Evolutionary conservation across 2,888 invertebrate species (phyloP), one percentile per base, ranked within the genome.

Genomic region (Protonemura montana): DNA sequence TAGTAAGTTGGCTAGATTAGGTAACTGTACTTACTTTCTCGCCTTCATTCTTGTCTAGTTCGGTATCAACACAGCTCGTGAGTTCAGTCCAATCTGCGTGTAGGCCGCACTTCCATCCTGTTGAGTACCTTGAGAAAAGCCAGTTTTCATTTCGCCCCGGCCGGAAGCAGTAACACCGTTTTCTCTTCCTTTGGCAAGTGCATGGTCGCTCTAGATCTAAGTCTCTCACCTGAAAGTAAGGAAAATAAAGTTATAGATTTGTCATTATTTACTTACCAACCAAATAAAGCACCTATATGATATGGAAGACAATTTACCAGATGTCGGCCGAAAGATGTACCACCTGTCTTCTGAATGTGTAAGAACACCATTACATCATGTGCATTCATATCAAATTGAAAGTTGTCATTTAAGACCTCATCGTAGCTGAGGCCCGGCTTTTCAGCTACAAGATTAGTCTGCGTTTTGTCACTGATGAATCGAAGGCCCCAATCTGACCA

Each of bases 281-380:
- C n/a, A n/a, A n/a, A n/a, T n/a, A 59, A 35, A 35, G 3, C 3
- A 35, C 35, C 35, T 6, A 35, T 3, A 10, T 35, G 35, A 35
- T 10, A 59, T 59, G 13, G 59, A 21, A 59, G 59, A 59, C 7
- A 59, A 16, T 21, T 59, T 59, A 59, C 81, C 27, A 99, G 94
- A 92, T 99, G 98, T 91, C 97, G 96, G 86, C 99, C 99, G 91
- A 99, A 99, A 7, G 98, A 95, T 77, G 99, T 99, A 35, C 99
- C 99, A 86, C 99, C 99, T 85, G 99, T 99, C 93, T 99, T 99
- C 92, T 99, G 99, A 91, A 99, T 99, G 91, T 99, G 99, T 89
- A 99, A 93, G 94, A 99, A 95, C 86, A 99, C 99, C 94, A 99
- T 96, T 86, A 99, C 99, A 93, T 99, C 99, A 90, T 97, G 96